A percentile compares a stretch with the other conserved stretches of the same genome.
These are phyloP conservation scores for Psammodynastes pulverulentus DNA, from an alignment of 2,113 vertebrate genomes.

Conservation along the genomic window DNA sequence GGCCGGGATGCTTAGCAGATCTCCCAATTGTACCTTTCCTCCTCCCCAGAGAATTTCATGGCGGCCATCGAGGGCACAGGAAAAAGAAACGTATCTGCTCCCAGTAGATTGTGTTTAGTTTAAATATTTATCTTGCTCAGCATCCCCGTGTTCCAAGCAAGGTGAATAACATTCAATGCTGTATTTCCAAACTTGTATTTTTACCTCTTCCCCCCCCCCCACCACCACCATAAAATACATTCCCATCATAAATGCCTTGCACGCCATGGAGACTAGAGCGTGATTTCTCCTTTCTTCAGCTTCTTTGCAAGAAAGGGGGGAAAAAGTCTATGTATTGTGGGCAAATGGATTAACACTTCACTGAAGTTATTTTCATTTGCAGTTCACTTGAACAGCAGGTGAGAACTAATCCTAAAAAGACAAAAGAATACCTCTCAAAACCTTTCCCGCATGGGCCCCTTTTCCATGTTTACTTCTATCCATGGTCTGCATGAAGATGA, in stretches of 20 bases:
- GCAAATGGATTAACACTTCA: slow-evolving; percentile 35
- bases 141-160: slow-evolving; percentile 39
- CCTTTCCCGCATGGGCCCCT: background rate
- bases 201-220: slow-evolving; percentile 28
- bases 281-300: background rate
- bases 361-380: slow-evolving; percentile 22
- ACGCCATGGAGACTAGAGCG: slow-evolving; percentile 6
- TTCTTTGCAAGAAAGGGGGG: background rate
- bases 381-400: background rate
- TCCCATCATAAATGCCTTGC: background rate
- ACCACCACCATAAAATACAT: slow-evolving; percentile 25
- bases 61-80: slow-evolving; percentile 44
- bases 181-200: slow-evolving; percentile 44
- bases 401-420: slow-evolving; percentile 17
- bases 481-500: background rate
- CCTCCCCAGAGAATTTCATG: slow-evolving; percentile 43
- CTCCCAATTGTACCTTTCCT: slow-evolving; percentile 44
- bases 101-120: slow-evolving; percentile 50
- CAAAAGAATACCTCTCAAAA: background rate
- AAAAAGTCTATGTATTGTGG: background rate
- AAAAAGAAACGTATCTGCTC: slow-evolving; percentile 58
- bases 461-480: background rate
- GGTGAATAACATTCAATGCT: slow-evolving; percentile 46
- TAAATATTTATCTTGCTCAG: slow-evolving; percentile 59
- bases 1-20: slow-evolving; percentile 53